Evolutionary conservation across 2,113 vertebrate species (phyloP), one percentile per base, ranked within the genome.

Genomic region (Grallaria varia): DNA sequence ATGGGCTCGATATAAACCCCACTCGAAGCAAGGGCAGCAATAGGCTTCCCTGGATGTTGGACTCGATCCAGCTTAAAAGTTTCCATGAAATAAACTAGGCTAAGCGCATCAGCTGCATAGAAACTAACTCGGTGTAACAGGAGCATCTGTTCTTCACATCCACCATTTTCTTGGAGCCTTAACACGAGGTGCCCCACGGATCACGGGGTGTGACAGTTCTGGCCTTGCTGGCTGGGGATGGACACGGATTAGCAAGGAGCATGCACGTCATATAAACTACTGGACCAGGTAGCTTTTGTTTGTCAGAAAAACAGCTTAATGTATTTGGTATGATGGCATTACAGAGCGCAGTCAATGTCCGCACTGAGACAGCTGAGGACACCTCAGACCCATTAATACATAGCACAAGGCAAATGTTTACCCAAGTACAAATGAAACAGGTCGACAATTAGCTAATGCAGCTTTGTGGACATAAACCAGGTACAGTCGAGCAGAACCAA

Each of bases 381-480:
- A 97, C 96, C 96, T 97, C 96, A 47, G 96, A 97, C 95, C 96
- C 97, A 95, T 91, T 97, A 88, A 96, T 96, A 97, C 94, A 97
- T 96, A 96, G 94, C 59, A 96, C 97, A 98, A 96, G 93, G 96
- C 89, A 95, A 97, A 98, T 97, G 96, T 97, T 97, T 97, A 98
- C 97, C 97, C 97, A 97, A 87, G 96, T 88, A 96, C 96, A 81
- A 92, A 97, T 91, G 63, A 95, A 97, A 97, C 97, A 98, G 95
- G 96, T 90, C 95, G 94, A 97, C 95, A 97, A 97, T 98, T 95
- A 98, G 96, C 97, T 98, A 98, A 98, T 97, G 97, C 72, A 96
- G 97, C 97, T 95, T 83, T 97, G 97, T 97, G 97, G 97, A 97
- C 98, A 97, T 94, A 97, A 97, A 96, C 96, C 98, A 97, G 97